Evolutionary conservation across 2,113 vertebrate genomes (phyloP), one percentile per base, ranked within the genome.

Genomic region (Pygoscelis adeliae): DNA sequence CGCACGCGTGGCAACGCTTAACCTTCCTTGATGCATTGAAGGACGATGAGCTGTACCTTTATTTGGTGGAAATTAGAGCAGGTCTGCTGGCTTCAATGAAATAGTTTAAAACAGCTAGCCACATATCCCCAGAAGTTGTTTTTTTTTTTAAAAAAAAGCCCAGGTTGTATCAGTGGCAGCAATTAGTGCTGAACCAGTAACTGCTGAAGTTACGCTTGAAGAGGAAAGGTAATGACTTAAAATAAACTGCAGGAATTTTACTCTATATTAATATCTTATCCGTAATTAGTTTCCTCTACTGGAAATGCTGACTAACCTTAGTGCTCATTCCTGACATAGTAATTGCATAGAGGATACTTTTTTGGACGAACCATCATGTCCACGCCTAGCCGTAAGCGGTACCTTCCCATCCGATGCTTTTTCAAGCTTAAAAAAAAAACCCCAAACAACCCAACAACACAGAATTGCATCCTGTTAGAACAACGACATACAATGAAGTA

Each of bases 1-100:
- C 2, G 0, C 2, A 6, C 7, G 0, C 38, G 8, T 0, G 6
- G 44, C 56, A 15, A 6, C 0, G 4, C 8, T 12, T 2, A 15
- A 9, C 29, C 56, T 23, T 7, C 53, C 13, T 6, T 2, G 5
- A 7, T 12, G 15, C 10, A 3, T 0, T 13, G 0, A 38, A 36
- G 15, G 2, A 11, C 1, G 0, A 22, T 0, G 11, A 69, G 50
- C 50, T 34, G 7, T 1, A 26, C 25, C 25, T 73, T 10, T 4
- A 5, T 3, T 4, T 13, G 47, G 11, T 42, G 62, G 66, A 32
- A 44, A 36, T 11, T 0, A 40, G 13, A 61, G 61, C 30, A 32
- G 36, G 5, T 15, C 32, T 50, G 50, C 30, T 70, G 55, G 58
- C 22, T 63, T 13, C 59, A 34, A 3, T 6, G 30, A 56, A 29